These are phyloP conservation scores for Coleophora flavipennella DNA, from an alignment of 2,888 invertebrate genomes.

Conservation along the genomic window DNA sequence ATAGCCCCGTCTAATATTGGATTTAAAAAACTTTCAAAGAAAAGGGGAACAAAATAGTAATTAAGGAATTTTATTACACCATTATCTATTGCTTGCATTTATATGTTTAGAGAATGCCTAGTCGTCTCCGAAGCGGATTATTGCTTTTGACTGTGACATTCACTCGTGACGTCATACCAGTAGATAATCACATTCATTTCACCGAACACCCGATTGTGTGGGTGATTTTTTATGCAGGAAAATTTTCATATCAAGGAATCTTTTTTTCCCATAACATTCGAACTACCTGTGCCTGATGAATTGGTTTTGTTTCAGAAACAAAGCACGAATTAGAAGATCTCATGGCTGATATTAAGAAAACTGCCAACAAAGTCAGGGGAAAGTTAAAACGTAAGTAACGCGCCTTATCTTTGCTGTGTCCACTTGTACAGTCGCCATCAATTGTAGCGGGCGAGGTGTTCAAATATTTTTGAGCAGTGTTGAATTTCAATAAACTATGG, in stretches of 20 bases:
- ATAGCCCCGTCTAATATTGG: too few species aligned
- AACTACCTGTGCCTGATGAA: background rate
- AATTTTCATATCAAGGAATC: constrained; percentile 19
- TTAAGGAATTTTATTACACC: too few species aligned
- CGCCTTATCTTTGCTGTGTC: too few species aligned
- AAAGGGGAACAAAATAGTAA: too few species aligned
- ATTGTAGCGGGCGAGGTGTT: too few species aligned
- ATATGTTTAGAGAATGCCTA: background rate
- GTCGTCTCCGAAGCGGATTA: background rate
- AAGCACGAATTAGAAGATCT: constrained; percentile 99
- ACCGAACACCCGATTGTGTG: constrained; percentile 28
- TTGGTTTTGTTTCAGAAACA: constrained; percentile 84
- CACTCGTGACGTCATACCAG: constrained; percentile 1
- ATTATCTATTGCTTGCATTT: background rate
- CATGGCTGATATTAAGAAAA: constrained; percentile 99
- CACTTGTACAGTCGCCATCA: too few species aligned
- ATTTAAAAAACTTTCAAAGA: too few species aligned
- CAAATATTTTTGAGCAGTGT: too few species aligned
- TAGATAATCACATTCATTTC: constrained; percentile 9
- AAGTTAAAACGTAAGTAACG: constrained; percentile 95
- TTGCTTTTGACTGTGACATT: constrained; percentile 8
- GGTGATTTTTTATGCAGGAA: constrained; percentile 23
- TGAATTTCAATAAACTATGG: too few species aligned
- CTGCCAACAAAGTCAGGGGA: constrained; percentile 99
- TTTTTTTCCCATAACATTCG: background rate